phyloP scores from a whole-genome alignment of 2,888 invertebrate species.

The Dusona sp. region DNA sequence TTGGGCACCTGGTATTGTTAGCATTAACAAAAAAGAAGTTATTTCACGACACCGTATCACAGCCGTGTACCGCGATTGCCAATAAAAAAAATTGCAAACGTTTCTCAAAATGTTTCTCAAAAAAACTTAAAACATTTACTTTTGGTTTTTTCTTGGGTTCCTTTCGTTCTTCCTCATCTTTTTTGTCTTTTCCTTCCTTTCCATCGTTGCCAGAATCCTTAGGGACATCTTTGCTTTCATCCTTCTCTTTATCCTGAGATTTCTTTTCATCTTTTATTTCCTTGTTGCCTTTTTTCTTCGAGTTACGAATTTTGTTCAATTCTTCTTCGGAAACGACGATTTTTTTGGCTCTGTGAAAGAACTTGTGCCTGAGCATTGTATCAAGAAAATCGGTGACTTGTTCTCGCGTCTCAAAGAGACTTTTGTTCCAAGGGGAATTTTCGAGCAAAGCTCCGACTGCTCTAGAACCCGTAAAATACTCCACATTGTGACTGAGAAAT shows the following conservation, averaged over 20 bases:
- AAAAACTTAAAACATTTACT: slow-evolving; percentile 75
- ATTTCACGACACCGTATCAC: too few relatives aligned
- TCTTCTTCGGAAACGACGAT: slow-evolving; percentile 85
- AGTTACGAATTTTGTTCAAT: slow-evolving; percentile 84
- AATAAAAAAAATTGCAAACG: too few relatives aligned
- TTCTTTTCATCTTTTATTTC: slow-evolving; percentile 74
- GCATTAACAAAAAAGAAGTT: too few relatives aligned
- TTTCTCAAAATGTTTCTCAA: too few relatives aligned
- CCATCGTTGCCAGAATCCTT: slow-evolving; percentile 83
- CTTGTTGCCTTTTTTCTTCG: slow-evolving; percentile 84
- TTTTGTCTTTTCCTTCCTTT: slow-evolving; percentile 82
- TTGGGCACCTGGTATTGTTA: too few relatives aligned
- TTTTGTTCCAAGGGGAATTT: slow-evolving; percentile 93
- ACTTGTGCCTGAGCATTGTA: slow-evolving; percentile 94
- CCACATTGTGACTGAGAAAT: slow-evolving; percentile 97
- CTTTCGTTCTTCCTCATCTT: slow-evolving; percentile 85
- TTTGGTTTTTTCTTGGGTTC: slow-evolving; percentile 85
- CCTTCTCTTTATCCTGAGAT: slow-evolving; percentile 85
- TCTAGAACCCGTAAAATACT: slow-evolving; percentile 97
- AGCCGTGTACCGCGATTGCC: too few relatives aligned
- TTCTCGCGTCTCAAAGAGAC: slow-evolving; percentile 92
- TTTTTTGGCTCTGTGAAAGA: slow-evolving; percentile 98
- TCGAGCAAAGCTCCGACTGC: slow-evolving; percentile 96
- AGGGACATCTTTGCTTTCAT: slow-evolving; percentile 78
- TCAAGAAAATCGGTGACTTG: slow-evolving; percentile 93